Conservation (phyloP, 1,140 invertebrate species). For the Drosophila albomicans region DNA sequence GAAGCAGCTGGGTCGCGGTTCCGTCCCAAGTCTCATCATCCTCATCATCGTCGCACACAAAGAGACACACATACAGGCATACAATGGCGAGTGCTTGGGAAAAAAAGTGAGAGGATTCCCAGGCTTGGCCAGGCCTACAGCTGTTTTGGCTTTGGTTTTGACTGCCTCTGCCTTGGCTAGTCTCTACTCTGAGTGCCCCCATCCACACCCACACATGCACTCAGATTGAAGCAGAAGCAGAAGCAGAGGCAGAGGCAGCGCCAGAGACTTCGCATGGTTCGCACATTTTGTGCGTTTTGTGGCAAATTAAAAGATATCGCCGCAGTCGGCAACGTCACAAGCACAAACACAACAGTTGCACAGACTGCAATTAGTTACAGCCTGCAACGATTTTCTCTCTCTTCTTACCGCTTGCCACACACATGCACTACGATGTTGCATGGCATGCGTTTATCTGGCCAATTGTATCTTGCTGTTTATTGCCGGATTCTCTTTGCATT, state of each 20-base stretch:
- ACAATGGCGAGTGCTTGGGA: conserved; percentile 71
- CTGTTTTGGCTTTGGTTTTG: conserved; percentile 19
- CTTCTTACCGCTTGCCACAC: background rate
- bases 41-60: conserved; percentile 62
- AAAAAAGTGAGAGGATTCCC: conserved; percentile 83
- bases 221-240: conserved; percentile 19
- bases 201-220: conserved; percentile 49
- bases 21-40: conserved; percentile 48
- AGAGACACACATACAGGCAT: conserved; percentile 17
- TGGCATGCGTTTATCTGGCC: conserved; percentile 47
- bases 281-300: conserved; percentile 75
- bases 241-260: conserved; percentile 17
- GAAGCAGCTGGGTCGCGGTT: conserved; percentile 43
- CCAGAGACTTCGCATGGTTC: conserved; percentile 4
- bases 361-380: conserved; percentile 64
- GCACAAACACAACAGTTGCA: conserved; percentile 41
- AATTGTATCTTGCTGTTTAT: conserved; percentile 35
- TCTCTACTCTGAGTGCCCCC: conserved; percentile 15
- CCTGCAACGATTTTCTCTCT: conserved; percentile 13
- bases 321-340: conserved; percentile 27
- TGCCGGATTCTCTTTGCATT: conserved; percentile 18
- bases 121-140: conserved; percentile 60
- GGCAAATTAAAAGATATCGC: conserved; percentile 79
- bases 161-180: conserved; percentile 5
- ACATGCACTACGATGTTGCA: background rate